Evolutionary conservation across 1,140 invertebrate species (phyloP).

Genomic region (Samia ricini): DNA sequence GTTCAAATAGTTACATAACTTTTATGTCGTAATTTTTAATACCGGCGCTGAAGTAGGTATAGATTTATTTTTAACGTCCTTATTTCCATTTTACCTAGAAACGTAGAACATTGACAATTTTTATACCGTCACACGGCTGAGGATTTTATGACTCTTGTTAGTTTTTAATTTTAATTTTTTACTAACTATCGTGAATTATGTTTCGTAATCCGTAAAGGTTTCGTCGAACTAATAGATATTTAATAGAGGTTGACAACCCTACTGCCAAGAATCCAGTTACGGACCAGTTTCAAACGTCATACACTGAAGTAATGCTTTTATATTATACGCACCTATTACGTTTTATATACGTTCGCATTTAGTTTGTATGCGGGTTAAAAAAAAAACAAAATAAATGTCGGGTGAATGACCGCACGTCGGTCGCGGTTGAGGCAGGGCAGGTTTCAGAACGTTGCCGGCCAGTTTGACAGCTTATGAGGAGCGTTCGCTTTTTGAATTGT

Average conservation of each 20-base stretch:
- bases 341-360: conserved; percentile 56
- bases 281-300: conserved; percentile 58
- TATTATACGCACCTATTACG: conserved; percentile 60
- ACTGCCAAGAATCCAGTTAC: conserved; percentile 50
- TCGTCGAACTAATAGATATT: too few relatives aligned
- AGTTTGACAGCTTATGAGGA: conserved; percentile 66
- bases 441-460: conserved; percentile 47
- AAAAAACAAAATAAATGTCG: conserved; percentile 57
- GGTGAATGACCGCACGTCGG: conserved; percentile 52
- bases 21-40: too few relatives aligned
- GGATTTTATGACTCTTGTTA: too few relatives aligned
- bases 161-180: too few relatives aligned
- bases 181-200: too few relatives aligned
- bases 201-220: too few relatives aligned
- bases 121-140: too few relatives aligned
- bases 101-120: too few relatives aligned
- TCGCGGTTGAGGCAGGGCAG: conserved; percentile 66
- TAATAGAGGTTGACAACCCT: conserved; percentile 10
- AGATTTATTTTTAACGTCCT: too few relatives aligned
- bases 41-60: too few relatives aligned
- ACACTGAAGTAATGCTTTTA: conserved; percentile 56
- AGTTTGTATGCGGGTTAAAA: conserved; percentile 70
- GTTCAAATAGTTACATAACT: too few relatives aligned
- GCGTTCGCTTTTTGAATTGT: conserved; percentile 67
- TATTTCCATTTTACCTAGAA: too few relatives aligned